phyloP scores from a whole-genome alignment of 2,888 invertebrate genomes.

The Watsonalla cultraria region DNA sequence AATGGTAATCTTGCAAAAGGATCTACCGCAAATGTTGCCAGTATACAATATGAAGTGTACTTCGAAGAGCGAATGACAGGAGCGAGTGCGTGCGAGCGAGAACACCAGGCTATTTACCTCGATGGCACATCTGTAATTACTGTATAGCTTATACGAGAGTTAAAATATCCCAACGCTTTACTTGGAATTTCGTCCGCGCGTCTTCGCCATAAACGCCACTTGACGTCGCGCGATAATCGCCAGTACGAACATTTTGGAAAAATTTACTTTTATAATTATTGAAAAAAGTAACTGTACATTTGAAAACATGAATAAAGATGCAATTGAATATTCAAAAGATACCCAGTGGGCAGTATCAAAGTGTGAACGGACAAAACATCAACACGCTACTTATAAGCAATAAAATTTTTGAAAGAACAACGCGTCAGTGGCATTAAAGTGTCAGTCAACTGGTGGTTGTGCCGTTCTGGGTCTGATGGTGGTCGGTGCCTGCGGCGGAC shows the following conservation, averaged over 20 bases:
- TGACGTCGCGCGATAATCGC: constrained; percentile 39
- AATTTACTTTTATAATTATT: not conserved
- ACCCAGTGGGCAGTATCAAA: not conserved
- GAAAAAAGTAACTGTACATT: not conserved
- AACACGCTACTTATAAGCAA: constrained; percentile 66
- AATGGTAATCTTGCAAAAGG: constrained; percentile 51
- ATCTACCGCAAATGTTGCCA: constrained; percentile 37
- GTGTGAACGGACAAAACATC: constrained; percentile 33
- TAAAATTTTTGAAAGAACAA: constrained; percentile 69
- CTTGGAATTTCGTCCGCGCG: constrained; percentile 43
- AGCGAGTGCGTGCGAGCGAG: constrained; percentile 45
- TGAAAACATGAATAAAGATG: too few species aligned
- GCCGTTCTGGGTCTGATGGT: constrained; percentile 41
- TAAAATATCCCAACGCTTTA: constrained; percentile 63
- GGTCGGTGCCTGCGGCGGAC: constrained; percentile 42
- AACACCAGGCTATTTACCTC: constrained; percentile 63
- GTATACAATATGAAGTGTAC: constrained; percentile 47
- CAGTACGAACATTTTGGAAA: constrained; percentile 26
- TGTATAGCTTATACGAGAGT: constrained; percentile 55
- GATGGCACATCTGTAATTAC: constrained; percentile 71
- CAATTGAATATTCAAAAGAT: too few species aligned
- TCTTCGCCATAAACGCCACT: constrained; percentile 39
- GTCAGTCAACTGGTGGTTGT: constrained; percentile 72
- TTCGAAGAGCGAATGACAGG: constrained; percentile 62
- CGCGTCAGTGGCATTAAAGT: constrained; percentile 72